Evolutionary conservation across 2,113 vertebrate species (phyloP).

Genomic region (Neoarius graeffei): DNA sequence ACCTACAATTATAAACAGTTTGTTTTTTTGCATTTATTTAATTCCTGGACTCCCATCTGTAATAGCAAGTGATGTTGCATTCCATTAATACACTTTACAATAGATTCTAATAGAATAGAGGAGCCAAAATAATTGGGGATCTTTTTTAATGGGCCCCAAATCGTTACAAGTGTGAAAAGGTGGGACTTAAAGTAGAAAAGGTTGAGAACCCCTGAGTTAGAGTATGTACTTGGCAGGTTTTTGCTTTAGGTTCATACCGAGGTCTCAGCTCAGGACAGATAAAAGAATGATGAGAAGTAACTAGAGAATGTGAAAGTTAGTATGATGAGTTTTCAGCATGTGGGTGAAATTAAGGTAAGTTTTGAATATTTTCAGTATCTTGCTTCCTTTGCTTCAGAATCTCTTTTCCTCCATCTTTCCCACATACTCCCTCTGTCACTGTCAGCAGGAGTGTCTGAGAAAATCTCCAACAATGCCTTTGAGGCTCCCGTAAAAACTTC

Average conservation of each 20-base stretch:
- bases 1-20: too few relatives aligned
- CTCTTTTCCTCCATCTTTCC: neutral
- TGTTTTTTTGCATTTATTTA: too few relatives aligned
- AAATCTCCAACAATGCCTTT: constrained; percentile 22
- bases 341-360: constrained; percentile 45
- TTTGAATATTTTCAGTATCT: constrained; percentile 43
- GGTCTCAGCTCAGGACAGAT: neutral
- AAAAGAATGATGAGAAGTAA: constrained; percentile 5
- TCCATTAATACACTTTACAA: too few relatives aligned
- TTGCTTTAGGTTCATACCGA: constrained; percentile 38
- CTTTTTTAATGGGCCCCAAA: too few relatives aligned
- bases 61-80: too few relatives aligned
- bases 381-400: constrained; percentile 21
- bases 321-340: constrained; percentile 26
- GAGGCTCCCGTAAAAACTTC: constrained; percentile 19
- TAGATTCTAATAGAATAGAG: too few relatives aligned
- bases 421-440: neutral
- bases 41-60: too few relatives aligned
- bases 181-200: too few relatives aligned
- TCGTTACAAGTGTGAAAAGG: too few relatives aligned
- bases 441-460: constrained; percentile 25
- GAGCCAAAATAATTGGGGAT: too few relatives aligned
- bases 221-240: constrained; percentile 50
- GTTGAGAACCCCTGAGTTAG: neutral
- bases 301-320: constrained; percentile 31